Conservation (phyloP, 2,888 invertebrate species). For the Erebia epiphron region DNA sequence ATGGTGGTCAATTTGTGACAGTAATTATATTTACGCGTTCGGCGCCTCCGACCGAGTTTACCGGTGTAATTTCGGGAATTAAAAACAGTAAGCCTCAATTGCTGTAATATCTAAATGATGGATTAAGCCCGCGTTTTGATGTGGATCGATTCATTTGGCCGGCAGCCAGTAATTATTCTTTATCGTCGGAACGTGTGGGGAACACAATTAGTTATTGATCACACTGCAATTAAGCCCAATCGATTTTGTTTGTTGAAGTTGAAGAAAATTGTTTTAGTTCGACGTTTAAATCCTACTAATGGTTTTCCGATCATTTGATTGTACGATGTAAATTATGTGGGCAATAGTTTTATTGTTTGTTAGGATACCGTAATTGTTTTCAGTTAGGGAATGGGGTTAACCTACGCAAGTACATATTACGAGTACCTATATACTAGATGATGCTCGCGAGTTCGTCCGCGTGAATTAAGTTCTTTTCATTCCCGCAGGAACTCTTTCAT, state of each 20-base stretch:
- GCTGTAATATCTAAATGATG: slow-evolving; percentile 81
- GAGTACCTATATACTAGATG: too few species aligned
- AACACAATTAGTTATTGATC: slow-evolving; percentile 83
- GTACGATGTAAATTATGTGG: slow-evolving; percentile 23
- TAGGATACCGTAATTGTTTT: slow-evolving; percentile 57
- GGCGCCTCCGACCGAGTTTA: slow-evolving; percentile 64
- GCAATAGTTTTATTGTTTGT: slow-evolving; percentile 54
- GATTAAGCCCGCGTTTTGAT: slow-evolving; percentile 81
- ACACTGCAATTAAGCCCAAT: slow-evolving; percentile 79
- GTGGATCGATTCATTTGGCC: slow-evolving; percentile 82
- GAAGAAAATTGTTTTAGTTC: slow-evolving; percentile 81
- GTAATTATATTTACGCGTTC: slow-evolving; percentile 78
- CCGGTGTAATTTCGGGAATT: slow-evolving; percentile 80
- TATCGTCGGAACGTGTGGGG: slow-evolving; percentile 78
- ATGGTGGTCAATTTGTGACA: slow-evolving; percentile 75
- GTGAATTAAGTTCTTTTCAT: too few species aligned
- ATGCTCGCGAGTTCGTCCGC: too few species aligned
- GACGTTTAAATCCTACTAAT: slow-evolving; percentile 74
- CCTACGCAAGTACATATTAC: too few species aligned
- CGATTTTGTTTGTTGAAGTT: slow-evolving; percentile 82
- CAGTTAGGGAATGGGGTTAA: not conserved
- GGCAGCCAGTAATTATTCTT: slow-evolving; percentile 82
- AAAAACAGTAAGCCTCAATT: slow-evolving; percentile 81
- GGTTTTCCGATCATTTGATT: slow-evolving; percentile 70
- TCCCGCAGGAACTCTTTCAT: too few species aligned